Evolutionary conservation across 2,888 invertebrate species (phyloP), one percentile per base, ranked within the genome.

Genomic region (Eupithecia dodoneata): DNA sequence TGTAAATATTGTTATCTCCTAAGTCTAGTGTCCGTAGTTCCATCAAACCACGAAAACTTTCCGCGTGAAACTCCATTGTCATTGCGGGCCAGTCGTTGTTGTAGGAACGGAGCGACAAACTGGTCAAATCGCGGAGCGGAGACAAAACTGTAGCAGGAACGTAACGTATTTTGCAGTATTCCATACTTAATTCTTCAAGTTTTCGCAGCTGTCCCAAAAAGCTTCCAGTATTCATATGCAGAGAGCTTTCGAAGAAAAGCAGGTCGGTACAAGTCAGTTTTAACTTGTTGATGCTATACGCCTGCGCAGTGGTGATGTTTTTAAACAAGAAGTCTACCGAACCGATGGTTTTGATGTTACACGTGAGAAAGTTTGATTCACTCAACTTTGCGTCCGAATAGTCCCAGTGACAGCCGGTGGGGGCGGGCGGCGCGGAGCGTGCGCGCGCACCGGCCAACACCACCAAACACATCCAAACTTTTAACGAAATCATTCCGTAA

Each of bases 1-100:
- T 96, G 96, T 97, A 97, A 85, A 97, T 96, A 89, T 97, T 97
- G 90, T 97, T 97, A 86, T 97, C 97, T 70, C 96, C 97, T 77
- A 98, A 94, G 90, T 97, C 97, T 82, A 97, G 92, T 76, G 96
- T 94, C 76, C 96, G 95, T 72, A 97, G 94, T 88, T 96, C 96
- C 87, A 96, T 96, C 84, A 97, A 92, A 63, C 97, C 96, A 82
- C 97, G 95, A 83, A 98, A 96, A 88, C 97, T 97, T 89, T 97
- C 97, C 72, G 96, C 96, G 86, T 97, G 96, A 81, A 97, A 95
- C 87, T 97, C 97, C 96, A 97, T 97, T 82, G 97, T 97, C 96
- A 97, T 97, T 49, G 97, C 96, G 59, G 97, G 97, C 97, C 97
- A 97, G 88, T 97, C 97, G 71, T 96, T 96, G 89, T 97, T 97